phyloP scores from a whole-genome alignment of 2,113 vertebrate genomes.

The Lepidothrix coronata region DNA sequence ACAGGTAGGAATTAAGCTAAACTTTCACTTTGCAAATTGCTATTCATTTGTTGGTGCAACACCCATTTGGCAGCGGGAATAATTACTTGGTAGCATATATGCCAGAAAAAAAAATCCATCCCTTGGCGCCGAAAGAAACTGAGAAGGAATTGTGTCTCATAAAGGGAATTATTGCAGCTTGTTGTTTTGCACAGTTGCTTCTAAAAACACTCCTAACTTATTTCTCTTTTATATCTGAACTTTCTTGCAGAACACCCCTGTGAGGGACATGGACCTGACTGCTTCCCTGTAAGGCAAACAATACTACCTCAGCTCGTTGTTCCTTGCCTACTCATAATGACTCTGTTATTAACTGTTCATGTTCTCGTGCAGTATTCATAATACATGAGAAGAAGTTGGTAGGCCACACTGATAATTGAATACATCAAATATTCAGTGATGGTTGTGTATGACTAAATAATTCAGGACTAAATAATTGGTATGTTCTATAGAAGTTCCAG shows the following conservation, averaged over 20 bases:
- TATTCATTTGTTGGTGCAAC: not conserved
- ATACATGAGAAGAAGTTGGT: not conserved
- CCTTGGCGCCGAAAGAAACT: not conserved
- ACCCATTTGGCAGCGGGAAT: not conserved
- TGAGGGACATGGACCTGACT: not conserved
- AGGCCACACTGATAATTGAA: not conserved
- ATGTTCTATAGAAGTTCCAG: not conserved
- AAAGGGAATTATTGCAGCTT: not conserved
- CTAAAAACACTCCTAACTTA: not conserved
- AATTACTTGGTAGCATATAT: not conserved
- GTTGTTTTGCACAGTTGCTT: not conserved
- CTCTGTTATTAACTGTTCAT: not conserved
- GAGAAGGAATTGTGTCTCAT: not conserved
- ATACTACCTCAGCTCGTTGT: not conserved
- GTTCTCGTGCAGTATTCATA: not conserved
- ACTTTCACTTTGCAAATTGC: not conserved
- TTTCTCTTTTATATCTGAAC: not conserved
- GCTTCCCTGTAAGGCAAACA: not conserved
- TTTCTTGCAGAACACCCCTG: not conserved
- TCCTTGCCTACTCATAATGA: not conserved
- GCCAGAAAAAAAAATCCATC: not conserved
- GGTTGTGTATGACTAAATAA: not conserved
- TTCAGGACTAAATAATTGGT: conserved; percentile 12
- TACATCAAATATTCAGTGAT: conserved; percentile 32
- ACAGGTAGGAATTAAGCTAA: not conserved